phyloP scores from a whole-genome alignment of 2,888 invertebrate genomes.

The Scaptomyza polygonia region DNA sequence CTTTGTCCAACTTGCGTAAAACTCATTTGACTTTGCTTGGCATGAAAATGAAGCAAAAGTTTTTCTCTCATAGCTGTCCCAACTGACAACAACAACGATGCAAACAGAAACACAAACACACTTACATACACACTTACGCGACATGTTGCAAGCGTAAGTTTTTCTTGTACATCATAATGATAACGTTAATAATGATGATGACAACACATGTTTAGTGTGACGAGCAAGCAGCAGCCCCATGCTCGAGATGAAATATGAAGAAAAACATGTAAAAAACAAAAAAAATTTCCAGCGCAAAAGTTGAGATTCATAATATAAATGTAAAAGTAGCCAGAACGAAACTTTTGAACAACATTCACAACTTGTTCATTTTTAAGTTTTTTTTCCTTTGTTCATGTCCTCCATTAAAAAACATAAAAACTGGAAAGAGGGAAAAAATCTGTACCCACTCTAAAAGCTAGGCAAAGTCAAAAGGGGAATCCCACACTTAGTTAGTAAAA shows the following conservation, averaged over 20 bases:
- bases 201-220: conserved; percentile 36
- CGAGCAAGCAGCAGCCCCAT: neutral
- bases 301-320: conserved; percentile 74
- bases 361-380: conserved; percentile 47
- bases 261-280: conserved; percentile 68
- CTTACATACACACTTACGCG: conserved; percentile 20
- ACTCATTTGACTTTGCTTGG: conserved; percentile 74
- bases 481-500: conserved; percentile 41
- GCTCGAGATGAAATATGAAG: conserved; percentile 29
- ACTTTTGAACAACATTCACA: conserved; percentile 60
- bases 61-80: conserved; percentile 39
- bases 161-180: conserved; percentile 30
- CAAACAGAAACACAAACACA: conserved; percentile 2
- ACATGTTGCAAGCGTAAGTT: conserved; percentile 45
- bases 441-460: conserved; percentile 20
- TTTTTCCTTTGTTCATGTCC: neutral
- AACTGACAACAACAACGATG: conserved; percentile 47
- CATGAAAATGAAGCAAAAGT: conserved; percentile 71
- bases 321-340: conserved; percentile 64
- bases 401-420: conserved; percentile 32
- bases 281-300: conserved; percentile 67
- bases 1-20: conserved; percentile 59
- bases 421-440: conserved; percentile 24
- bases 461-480: conserved; percentile 42
- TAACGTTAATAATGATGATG: conserved; percentile 27